Evolutionary conservation across 2,113 vertebrate genomes (phyloP), one percentile per base, ranked within the genome.

Genomic region (Xiphophorus maculatus): DNA sequence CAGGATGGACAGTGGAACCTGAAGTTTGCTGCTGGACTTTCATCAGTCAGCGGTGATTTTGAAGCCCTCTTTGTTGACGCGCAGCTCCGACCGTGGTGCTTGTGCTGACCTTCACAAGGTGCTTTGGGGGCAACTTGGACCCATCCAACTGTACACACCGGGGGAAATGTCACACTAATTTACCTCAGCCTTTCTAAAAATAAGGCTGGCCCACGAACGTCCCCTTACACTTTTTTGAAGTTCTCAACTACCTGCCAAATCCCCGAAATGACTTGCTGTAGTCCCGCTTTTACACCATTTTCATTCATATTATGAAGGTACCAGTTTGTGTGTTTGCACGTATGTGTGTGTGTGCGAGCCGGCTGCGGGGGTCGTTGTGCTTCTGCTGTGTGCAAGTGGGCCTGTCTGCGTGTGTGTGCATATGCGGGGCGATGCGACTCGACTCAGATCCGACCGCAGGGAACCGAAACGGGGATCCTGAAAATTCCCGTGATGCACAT

Each of bases 321-420:
- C 75, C 19, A 22, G 51, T 58, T 22, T 58, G 9, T 69, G 35
- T 67, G 30, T 63, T n/a, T 64, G 61, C 74, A 54, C 64, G 74
- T 62, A 65, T 71, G 65, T 74, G 73, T 76, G 51, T 77, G 72
- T 77, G 77, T 63, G 79, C 54, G 63, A 70, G 69, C 32, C 64
- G 44, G 69, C 70, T 76, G 77, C 74, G 73, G 69, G 80, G n/a
- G 62, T 68, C 75, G 19, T 91, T 91, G 90, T 91, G 91, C 90
- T 91, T 91, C 88, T 92, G 66, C 65, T 68, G 72, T 66, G 69
- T 64, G 63, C 60, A 66, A 76, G 71, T 75, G 67, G 76, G 37
- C 71, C 33, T 69, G 61, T 73, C 42, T 44, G 72, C 60, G 17
- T 48, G 44, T 35, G 65, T 54, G 37, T 48, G 65, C 61, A 66